Conservation (phyloP, 2,888 invertebrate genomes). For the Hydrotaea cyrtoneurina region DNA sequence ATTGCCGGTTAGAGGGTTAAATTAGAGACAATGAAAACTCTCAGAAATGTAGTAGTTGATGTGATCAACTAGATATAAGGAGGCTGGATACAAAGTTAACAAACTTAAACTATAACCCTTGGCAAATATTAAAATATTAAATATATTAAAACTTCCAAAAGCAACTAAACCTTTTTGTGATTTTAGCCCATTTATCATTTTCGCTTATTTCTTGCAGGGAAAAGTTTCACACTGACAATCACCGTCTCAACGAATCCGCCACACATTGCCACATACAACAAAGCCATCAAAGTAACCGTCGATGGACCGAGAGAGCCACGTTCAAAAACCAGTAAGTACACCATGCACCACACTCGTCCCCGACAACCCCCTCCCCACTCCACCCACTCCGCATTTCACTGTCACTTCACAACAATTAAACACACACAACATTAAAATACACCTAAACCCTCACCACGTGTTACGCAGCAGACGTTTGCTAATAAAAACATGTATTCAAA, state of each 20-base stretch:
- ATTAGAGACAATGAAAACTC: too few species aligned
- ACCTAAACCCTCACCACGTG: neutral
- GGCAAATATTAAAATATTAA: too few species aligned
- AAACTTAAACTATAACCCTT: too few species aligned
- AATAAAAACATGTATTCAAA: constrained; percentile 22
- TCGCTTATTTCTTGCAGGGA: constrained; percentile 90
- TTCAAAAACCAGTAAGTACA: constrained; percentile 92
- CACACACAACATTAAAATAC: constrained; percentile 51
- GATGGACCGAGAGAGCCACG: constrained; percentile 98
- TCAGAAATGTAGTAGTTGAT: too few species aligned
- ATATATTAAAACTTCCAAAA: too few species aligned
- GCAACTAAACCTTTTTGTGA: too few species aligned
- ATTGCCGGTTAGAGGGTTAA: too few species aligned
- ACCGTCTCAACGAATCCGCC: constrained; percentile 96
- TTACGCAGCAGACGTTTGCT: neutral
- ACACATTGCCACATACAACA: constrained; percentile 97
- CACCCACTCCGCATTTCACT: neutral
- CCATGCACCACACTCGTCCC: constrained; percentile 3
- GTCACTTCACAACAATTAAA: constrained; percentile 41
- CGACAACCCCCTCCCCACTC: neutral
- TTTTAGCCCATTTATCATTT: too few species aligned
- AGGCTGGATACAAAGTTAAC: too few species aligned
- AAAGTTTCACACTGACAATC: constrained; percentile 98
- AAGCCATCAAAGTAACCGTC: constrained; percentile 98
- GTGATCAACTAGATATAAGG: too few species aligned